These are phyloP conservation scores for Phania funesta DNA, from an alignment of 2,888 invertebrate genomes.

Conservation along the genomic window DNA sequence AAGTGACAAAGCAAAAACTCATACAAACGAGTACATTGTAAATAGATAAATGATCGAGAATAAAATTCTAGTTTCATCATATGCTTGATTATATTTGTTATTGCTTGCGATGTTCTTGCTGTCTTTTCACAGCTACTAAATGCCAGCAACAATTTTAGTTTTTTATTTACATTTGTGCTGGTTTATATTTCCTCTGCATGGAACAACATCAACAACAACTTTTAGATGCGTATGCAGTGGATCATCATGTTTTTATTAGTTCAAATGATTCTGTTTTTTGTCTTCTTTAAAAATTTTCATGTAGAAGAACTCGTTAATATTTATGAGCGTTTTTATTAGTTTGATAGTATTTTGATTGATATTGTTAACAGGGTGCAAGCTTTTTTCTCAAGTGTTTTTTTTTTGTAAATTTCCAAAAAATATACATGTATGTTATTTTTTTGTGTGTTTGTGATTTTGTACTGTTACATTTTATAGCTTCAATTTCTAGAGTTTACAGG, in stretches of 20 bases:
- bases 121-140: constrained; percentile 37
- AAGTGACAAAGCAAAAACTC: background rate
- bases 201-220: constrained; percentile 13
- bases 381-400: background rate
- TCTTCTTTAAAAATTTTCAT: background rate
- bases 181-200: constrained; percentile 33
- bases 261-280: constrained; percentile 6
- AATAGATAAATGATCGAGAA: background rate
- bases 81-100: background rate
- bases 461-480: too few relatives aligned
- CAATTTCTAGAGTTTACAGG: too few relatives aligned
- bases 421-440: background rate
- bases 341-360: constrained; percentile 3
- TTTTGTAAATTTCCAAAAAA: background rate
- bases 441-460: too few relatives aligned
- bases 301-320: constrained; percentile 33
- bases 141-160: background rate
- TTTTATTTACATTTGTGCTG: constrained; percentile 57
- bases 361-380: background rate
- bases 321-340: constrained; percentile 15
- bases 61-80: constrained; percentile 6
- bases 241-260: constrained; percentile 17
- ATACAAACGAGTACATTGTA: background rate
- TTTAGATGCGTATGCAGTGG: constrained; percentile 10
- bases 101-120: constrained; percentile 2